These are phyloP conservation scores for Phymatocera aterrima DNA, from an alignment of 2,888 invertebrate genomes.

Conservation along the genomic window DNA sequence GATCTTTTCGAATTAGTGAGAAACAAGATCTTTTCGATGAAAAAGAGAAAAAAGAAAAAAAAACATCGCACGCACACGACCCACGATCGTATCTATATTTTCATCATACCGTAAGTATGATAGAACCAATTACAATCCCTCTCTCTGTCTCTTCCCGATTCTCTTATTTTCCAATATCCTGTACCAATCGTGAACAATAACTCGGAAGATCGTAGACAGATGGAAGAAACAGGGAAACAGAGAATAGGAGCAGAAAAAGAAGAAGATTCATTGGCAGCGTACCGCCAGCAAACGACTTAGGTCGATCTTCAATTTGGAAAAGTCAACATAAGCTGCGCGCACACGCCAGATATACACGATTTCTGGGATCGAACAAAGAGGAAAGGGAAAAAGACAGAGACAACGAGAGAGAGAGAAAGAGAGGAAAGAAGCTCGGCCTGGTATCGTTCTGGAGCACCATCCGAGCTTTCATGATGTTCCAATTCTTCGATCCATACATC, in stretches of 20 bases:
- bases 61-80: too few relatives aligned
- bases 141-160: background rate
- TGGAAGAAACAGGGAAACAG: too few relatives aligned
- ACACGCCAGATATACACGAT: too few relatives aligned
- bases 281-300: background rate
- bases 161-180: background rate
- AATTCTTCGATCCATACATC: conserved; percentile 12
- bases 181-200: background rate
- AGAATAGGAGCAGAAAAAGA: too few relatives aligned
- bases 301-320: conserved; percentile 7
- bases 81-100: too few relatives aligned
- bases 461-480: background rate
- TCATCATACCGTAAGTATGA: background rate
- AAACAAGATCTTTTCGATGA: too few relatives aligned
- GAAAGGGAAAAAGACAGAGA: background rate
- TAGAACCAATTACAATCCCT: background rate
- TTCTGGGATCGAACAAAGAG: too few relatives aligned
- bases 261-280: background rate
- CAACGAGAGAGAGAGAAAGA: too few relatives aligned
- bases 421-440: too few relatives aligned
- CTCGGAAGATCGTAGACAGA: background rate
- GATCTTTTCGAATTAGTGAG: too few relatives aligned
- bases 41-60: too few relatives aligned
- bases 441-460: too few relatives aligned
- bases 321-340: conserved; percentile 12